Conservation (phyloP, 2,888 invertebrate species). For the Drepana falcataria region DNA sequence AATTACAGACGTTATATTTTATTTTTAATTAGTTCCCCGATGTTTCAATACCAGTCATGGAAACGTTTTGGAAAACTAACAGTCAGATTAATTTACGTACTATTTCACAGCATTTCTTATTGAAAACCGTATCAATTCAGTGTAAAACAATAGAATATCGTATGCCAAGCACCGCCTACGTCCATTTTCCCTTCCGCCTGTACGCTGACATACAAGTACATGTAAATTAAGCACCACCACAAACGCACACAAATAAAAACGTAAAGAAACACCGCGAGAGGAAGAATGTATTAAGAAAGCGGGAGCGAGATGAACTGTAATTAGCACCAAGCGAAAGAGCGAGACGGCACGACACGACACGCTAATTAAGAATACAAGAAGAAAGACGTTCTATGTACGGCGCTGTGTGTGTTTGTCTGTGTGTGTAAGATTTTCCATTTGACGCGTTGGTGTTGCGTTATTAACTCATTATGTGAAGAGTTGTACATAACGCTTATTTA, state of each 20-base stretch:
- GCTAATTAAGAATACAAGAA: slow-evolving; percentile 86
- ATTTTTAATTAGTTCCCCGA: too few relatives aligned
- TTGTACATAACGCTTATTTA: slow-evolving; percentile 73
- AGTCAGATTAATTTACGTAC: too few relatives aligned
- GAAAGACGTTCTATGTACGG: slow-evolving; percentile 79
- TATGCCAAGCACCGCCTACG: background rate
- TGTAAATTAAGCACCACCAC: slow-evolving; percentile 78
- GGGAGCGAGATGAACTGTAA: slow-evolving; percentile 72
- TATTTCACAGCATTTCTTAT: too few relatives aligned
- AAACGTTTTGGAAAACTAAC: too few relatives aligned
- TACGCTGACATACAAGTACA: slow-evolving; percentile 77
- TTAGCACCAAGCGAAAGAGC: slow-evolving; percentile 65
- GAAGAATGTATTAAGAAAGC: slow-evolving; percentile 80
- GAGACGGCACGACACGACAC: slow-evolving; percentile 65
- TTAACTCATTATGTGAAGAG: slow-evolving; percentile 78
- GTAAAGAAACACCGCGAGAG: slow-evolving; percentile 78
- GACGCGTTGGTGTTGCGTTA: slow-evolving; percentile 62
- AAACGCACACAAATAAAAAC: slow-evolving; percentile 79
- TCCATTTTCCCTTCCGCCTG: slow-evolving; percentile 39
- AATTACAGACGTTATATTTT: too few relatives aligned
- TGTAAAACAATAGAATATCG: background rate
- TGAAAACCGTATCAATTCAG: background rate
- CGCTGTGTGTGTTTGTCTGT: slow-evolving; percentile 22
- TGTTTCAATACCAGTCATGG: too few relatives aligned
- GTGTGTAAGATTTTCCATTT: slow-evolving; percentile 60